A percentile compares a stretch with the other conserved stretches of the same genome.
phyloP scores from a whole-genome alignment of 2,113 vertebrate species.

The Taurulus bubalis region DNA sequence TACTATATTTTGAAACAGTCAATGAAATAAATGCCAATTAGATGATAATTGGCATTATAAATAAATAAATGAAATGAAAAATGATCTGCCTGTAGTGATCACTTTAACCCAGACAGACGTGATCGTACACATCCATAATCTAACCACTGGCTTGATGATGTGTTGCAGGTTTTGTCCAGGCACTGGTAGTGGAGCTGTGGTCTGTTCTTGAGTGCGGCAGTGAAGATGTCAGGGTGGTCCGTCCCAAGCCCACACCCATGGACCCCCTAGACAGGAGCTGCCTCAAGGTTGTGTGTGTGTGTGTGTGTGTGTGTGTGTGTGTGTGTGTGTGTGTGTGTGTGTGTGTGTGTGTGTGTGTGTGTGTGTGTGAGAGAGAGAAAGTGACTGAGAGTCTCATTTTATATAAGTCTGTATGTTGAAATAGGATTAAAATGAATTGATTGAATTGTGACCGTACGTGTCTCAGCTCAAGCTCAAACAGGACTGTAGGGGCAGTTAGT shows the following conservation, averaged over 20 bases:
- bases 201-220: slow-evolving; percentile 90
- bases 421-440: not conserved
- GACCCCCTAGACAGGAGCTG: slow-evolving; percentile 94
- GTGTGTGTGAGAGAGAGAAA: not conserved
- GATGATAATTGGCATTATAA: not conserved
- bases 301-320: not conserved
- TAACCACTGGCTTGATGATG: not conserved
- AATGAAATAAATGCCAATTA: not conserved
- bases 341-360: not conserved
- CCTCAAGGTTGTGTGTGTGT: slow-evolving; percentile 87
- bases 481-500: not conserved
- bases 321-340: not conserved
- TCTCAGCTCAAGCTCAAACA: not conserved
- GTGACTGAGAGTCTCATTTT: not conserved
- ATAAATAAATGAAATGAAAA: not conserved
- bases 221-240: slow-evolving; percentile 88
- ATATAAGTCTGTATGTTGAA: not conserved
- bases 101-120: not conserved
- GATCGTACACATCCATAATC: not conserved
- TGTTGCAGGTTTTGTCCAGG: slow-evolving; percentile 88
- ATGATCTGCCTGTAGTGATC: not conserved
- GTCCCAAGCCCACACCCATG: slow-evolving; percentile 89
- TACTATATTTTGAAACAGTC: not conserved
- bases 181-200: slow-evolving; percentile 91
- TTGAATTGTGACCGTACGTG: not conserved